phyloP scores from a whole-genome alignment of 2,797 vertebrate species.

The Saguinus oedipus region DNA sequence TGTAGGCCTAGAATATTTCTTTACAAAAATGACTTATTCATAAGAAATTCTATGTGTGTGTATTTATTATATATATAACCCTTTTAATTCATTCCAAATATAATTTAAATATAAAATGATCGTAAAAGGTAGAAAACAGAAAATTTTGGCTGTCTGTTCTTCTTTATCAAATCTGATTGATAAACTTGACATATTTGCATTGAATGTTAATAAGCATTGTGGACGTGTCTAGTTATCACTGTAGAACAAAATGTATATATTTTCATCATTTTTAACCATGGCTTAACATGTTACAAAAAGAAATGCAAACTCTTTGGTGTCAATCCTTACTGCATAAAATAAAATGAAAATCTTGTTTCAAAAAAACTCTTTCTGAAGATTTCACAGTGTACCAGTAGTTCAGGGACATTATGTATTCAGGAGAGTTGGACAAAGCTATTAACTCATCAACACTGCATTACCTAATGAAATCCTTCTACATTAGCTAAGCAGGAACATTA shows the following conservation, averaged over 20 bases:
- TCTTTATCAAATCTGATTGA: not conserved
- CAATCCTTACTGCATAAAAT: not conserved
- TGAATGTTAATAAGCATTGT: not conserved
- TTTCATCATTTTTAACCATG: not conserved
- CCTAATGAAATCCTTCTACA: slow-evolving; percentile 70
- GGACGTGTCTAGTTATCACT: not conserved
- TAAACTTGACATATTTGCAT: not conserved
- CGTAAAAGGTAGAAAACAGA: not conserved
- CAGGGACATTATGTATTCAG: slow-evolving; percentile 57
- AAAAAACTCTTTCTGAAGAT: not conserved
- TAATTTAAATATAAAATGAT: not conserved
- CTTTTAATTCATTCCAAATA: not conserved
- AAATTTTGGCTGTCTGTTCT: not conserved
- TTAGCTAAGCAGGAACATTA: slow-evolving; percentile 67
- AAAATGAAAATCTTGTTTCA: not conserved
- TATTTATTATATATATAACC: not conserved
- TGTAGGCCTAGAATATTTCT: not conserved
- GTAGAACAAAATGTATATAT: not conserved
- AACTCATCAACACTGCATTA: slow-evolving; percentile 66
- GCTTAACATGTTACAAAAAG: not conserved
- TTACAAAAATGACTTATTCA: not conserved
- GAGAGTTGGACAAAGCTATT: slow-evolving; percentile 52
- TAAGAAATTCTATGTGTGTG: not conserved
- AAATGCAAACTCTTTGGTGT: not conserved
- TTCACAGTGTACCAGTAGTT: not conserved